Percentiles rank a stretch among this genome's conserved stretches.
phyloP scores from a whole-genome alignment of 2,797 vertebrate species.

The Protonibea diacanthus region DNA sequence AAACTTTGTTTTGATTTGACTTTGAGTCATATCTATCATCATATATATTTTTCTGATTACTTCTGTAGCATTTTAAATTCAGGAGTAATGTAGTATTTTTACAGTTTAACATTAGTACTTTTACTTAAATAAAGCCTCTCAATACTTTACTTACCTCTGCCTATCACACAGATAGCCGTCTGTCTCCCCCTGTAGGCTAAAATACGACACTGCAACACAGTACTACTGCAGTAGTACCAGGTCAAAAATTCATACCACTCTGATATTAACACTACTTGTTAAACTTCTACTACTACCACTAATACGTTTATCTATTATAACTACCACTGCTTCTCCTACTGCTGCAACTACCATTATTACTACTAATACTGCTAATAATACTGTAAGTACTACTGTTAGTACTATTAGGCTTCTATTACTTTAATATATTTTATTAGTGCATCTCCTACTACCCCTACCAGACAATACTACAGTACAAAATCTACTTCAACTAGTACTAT shows the following conservation, averaged over 20 bases:
- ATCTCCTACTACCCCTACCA: not conserved
- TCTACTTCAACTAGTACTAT: too few relatives aligned
- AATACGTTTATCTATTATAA: not conserved
- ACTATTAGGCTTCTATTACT: not conserved
- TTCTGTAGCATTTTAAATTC: too few relatives aligned
- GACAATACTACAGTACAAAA: too few relatives aligned
- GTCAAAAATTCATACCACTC: too few relatives aligned
- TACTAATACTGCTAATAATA: not conserved
- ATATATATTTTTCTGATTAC: too few relatives aligned
- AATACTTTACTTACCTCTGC: too few relatives aligned
- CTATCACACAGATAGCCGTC: not conserved
- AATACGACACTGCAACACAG: not conserved
- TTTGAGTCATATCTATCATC: too few relatives aligned
- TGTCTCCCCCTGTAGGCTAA: conserved; percentile 54
- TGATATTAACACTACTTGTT: not conserved
- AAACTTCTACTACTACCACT: not conserved
- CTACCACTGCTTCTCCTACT: not conserved
- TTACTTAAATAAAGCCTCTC: too few relatives aligned
- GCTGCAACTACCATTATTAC: not conserved
- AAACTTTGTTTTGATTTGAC: too few relatives aligned
- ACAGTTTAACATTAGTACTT: too few relatives aligned
- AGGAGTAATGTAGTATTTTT: too few relatives aligned
- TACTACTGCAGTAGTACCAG: not conserved
- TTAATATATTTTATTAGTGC: not conserved
- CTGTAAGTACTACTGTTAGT: not conserved